phyloP scores from a whole-genome alignment of 2,888 invertebrate genomes.

The Phyllotreta cruciferae region DNA sequence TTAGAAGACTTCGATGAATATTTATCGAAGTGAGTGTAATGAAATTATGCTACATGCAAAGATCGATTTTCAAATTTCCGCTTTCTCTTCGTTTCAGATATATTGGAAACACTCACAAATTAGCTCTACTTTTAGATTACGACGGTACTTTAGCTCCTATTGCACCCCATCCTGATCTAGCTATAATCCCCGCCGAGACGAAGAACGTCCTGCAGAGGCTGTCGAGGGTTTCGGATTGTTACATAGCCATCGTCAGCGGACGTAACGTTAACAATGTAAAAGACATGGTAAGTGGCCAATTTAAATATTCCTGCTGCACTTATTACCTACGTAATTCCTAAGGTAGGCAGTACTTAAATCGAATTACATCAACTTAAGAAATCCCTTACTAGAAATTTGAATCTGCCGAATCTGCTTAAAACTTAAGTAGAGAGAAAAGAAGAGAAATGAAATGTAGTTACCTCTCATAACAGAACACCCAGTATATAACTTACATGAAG shows the following conservation, averaged over 20 bases:
- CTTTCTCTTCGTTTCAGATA: conserved; percentile 65
- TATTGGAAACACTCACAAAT: conserved; percentile 84
- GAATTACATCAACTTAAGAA: too few species aligned
- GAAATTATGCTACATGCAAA: too few species aligned
- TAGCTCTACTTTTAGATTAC: conserved; percentile 84
- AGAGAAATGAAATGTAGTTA: too few species aligned
- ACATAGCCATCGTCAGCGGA: conserved; percentile 87
- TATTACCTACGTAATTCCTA: too few species aligned
- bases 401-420: too few species aligned
- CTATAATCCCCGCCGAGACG: conserved; percentile 84
- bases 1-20: conserved; percentile 91
- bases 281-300: conserved; percentile 73
- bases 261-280: conserved; percentile 88
- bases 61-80: not conserved
- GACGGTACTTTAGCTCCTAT: conserved; percentile 90
- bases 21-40: conserved; percentile 74
- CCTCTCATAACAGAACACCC: too few species aligned
- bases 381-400: conserved; percentile 1
- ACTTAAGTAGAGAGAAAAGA: too few species aligned
- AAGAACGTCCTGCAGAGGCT: conserved; percentile 83
- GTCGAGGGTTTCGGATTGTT: conserved; percentile 84
- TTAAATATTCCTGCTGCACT: not conserved
- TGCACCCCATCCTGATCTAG: conserved; percentile 88
- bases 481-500: too few species aligned
- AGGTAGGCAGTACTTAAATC: too few species aligned